phyloP scores from a whole-genome alignment of 2,888 invertebrate genomes.

The Rutpela maculata region DNA sequence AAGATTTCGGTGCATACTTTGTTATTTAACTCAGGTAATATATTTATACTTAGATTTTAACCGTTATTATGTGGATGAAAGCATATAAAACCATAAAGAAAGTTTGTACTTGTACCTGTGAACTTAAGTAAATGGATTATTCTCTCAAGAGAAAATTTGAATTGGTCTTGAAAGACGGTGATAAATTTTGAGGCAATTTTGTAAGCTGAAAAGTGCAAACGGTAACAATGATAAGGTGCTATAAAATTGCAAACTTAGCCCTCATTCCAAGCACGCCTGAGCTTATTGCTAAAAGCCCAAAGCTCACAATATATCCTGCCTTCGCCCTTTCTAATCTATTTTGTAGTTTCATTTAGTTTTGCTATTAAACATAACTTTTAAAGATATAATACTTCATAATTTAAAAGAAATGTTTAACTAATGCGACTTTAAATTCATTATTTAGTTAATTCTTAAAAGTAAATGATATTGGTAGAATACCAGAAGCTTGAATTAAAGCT shows the following conservation, averaged over 20 bases:
- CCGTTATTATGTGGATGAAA: too few relatives aligned
- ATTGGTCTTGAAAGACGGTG: conserved; percentile 16
- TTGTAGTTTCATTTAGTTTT: conserved; percentile 27
- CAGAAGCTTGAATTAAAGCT: conserved; percentile 27
- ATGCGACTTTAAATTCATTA: neutral
- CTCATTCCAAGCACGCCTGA: conserved; percentile 70
- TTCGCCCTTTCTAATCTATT: conserved; percentile 58
- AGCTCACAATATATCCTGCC: conserved; percentile 62
- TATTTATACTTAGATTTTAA: too few relatives aligned
- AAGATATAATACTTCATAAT: neutral
- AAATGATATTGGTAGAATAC: conserved; percentile 17
- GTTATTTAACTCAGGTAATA: too few relatives aligned
- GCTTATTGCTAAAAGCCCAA: conserved; percentile 68
- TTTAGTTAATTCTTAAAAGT: conserved; percentile 16
- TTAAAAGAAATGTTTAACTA: conserved; percentile 26
- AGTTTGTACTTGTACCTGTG: neutral
- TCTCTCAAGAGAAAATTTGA: conserved; percentile 37
- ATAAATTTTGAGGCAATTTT: conserved; percentile 50
- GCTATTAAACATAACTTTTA: conserved; percentile 39
- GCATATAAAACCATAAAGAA: neutral
- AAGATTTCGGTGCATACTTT: too few relatives aligned
- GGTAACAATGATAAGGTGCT: conserved; percentile 65
- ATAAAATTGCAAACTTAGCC: conserved; percentile 67
- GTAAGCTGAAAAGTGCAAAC: conserved; percentile 64
- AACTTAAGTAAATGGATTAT: conserved; percentile 31